Conservation (phyloP, 2,113 vertebrate species). For the Picathartes gymnocephalus region DNA sequence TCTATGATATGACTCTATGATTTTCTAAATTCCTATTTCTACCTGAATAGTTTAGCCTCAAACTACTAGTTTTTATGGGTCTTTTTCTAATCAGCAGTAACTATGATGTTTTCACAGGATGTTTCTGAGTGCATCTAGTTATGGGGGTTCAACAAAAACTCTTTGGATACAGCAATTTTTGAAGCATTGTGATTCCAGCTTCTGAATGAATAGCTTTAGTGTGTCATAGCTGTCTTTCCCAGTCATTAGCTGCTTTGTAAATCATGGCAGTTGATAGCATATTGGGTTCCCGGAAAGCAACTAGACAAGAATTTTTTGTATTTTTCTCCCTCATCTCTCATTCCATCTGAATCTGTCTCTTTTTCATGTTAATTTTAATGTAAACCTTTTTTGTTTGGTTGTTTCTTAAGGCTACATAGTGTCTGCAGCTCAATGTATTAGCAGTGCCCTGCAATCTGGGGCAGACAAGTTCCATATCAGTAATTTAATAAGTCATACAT, state of each 20-base stretch:
- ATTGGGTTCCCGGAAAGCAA: not conserved
- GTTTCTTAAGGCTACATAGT: not conserved
- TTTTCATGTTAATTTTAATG: not conserved
- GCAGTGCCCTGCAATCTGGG: not conserved
- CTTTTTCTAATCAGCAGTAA: not conserved
- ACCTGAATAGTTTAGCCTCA: not conserved
- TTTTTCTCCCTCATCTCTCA: not conserved
- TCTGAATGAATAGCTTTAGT: not conserved
- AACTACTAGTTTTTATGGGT: not conserved
- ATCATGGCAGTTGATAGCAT: not conserved
- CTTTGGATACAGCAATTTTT: not conserved
- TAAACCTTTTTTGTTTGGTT: not conserved
- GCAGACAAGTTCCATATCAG: conserved; percentile 20
- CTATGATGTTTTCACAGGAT: not conserved
- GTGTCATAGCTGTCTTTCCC: not conserved
- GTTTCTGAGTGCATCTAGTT: not conserved
- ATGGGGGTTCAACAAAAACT: not conserved
- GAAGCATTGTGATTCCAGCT: not conserved
- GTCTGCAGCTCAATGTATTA: conserved; percentile 14
- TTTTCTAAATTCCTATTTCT: not conserved
- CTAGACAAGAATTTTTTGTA: not conserved
- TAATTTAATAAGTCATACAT: conserved; percentile 45
- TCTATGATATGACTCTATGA: not conserved
- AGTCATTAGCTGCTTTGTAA: not conserved
- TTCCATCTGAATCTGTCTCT: not conserved